phyloP scores from a whole-genome alignment of 2,113 vertebrate genomes.

The Vulpes ferrilata region DNA sequence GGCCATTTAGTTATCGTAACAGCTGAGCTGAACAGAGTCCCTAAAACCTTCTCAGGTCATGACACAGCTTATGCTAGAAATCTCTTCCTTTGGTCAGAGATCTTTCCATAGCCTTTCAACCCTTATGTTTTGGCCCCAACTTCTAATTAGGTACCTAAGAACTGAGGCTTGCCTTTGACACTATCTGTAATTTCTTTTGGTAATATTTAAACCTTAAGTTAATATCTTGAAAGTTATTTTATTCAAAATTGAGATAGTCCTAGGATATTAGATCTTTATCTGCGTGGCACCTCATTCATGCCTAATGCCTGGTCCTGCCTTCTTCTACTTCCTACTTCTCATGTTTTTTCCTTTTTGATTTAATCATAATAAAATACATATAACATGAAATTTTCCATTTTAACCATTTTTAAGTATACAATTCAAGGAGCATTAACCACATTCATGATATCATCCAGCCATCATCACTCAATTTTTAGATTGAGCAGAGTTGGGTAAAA shows the following conservation, averaged over 20 bases:
- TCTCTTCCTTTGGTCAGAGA: not conserved
- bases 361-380: slow-evolving; percentile 33
- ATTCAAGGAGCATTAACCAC: not conserved
- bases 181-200: not conserved
- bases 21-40: not conserved
- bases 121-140: not conserved
- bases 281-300: not conserved
- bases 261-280: not conserved
- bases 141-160: not conserved
- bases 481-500: not conserved
- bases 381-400: not conserved
- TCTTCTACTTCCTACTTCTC: not conserved
- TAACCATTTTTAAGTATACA: not conserved
- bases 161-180: not conserved
- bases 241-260: slow-evolving; percentile 7
- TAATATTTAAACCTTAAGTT: not conserved
- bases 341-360: not conserved
- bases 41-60: not conserved
- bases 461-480: not conserved
- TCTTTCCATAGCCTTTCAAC: not conserved
- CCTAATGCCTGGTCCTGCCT: not conserved
- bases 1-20: not conserved
- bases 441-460: not conserved
- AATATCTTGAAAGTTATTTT: slow-evolving; percentile 33
- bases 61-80: not conserved